Evolutionary conservation across 2,797 vertebrate species (phyloP).

Genomic region (Myotis vivesi): DNA sequence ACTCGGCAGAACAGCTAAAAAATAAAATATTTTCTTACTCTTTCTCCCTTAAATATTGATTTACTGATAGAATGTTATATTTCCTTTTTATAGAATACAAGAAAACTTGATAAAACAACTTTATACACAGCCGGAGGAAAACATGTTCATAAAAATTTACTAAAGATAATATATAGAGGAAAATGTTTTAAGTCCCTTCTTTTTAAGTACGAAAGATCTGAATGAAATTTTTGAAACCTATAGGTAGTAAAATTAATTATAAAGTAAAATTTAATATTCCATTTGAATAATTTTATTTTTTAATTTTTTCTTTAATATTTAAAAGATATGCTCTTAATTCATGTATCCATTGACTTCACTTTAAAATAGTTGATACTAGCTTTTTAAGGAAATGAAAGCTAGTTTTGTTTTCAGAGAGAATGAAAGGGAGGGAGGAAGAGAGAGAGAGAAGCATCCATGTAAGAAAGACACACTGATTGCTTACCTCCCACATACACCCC

Average conservation of each 20-base stretch:
- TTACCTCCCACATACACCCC: too few relatives aligned
- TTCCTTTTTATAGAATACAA: neutral
- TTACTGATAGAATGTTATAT: neutral
- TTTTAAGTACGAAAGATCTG: neutral
- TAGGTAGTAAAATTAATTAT: neutral
- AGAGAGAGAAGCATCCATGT: too few relatives aligned
- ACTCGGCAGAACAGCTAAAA: neutral
- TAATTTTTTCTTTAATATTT: neutral
- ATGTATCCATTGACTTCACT: neutral
- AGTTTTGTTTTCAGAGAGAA: too few relatives aligned
- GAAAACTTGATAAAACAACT: neutral
- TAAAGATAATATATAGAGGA: neutral
- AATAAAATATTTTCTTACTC: neutral
- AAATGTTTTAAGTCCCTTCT: neutral
- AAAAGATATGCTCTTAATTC: neutral
- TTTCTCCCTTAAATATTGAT: neutral
- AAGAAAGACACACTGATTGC: too few relatives aligned
- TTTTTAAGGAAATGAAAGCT: neutral
- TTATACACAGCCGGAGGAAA: neutral
- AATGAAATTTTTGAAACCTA: neutral
- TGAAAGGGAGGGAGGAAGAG: too few relatives aligned
- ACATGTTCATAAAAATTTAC: neutral
- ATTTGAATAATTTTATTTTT: neutral
- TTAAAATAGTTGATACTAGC: neutral
- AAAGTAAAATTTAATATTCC: neutral